Evolutionary conservation across 2,888 invertebrate species (phyloP), one percentile per base, ranked within the genome.

Genomic region (Camptogramma bilineatum): DNA sequence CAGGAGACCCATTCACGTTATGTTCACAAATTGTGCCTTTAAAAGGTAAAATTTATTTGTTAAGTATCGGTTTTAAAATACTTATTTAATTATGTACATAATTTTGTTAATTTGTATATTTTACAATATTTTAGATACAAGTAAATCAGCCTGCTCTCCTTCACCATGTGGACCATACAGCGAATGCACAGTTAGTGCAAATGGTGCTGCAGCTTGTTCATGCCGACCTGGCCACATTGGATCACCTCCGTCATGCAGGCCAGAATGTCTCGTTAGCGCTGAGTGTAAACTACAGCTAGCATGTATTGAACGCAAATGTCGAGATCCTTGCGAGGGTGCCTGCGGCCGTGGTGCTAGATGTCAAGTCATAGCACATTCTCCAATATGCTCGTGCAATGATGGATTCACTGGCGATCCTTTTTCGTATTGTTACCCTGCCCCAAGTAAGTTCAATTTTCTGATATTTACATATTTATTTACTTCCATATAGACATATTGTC

Each of bases 141-240:
- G 72, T 9, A 79, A 78, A 60, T 79, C 82, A 52, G 92, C 94
- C 10, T 98, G 97, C 81, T 91, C 95, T 48, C 97, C 96, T 52
- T 96, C 95, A 53, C 97, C 97, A 0, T 98, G 98, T 79, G 97
- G 96, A 4, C 94, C 96, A 9, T 96, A 96, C 79, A 95, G 96
- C 47, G 90, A 94, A 73, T 96, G 96, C 77, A 84, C 87, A 66
- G 89, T 93, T 13, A 91, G 87, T 64, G 64, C 82, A 5, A 89
- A 85, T 51, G 93, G 93, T 53, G 94, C 95, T 67, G 96, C 95
- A 19, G 91, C 95, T 60, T 97, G 97, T 80, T 94, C 95, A 5
- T 97, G 97, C 80, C 92, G 95, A 46, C 89, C 95, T 1, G 95
- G 95, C 52, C 96, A 96, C 75, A 94, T 96, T 55, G 97, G 97